Evolutionary conservation across 1,140 invertebrate genomes (phyloP).

Genomic region (Wasmannia auropunctata): DNA sequence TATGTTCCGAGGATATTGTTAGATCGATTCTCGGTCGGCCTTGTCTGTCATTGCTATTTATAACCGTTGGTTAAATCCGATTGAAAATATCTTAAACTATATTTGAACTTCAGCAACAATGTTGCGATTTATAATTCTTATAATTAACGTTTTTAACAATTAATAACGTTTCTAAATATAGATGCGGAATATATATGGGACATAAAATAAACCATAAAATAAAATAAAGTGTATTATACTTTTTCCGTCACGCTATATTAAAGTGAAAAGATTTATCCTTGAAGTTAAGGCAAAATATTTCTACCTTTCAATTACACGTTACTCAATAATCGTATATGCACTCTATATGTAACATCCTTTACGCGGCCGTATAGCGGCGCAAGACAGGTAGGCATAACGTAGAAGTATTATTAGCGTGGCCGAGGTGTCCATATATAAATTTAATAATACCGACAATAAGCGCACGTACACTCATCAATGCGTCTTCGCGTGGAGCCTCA

Average conservation of each 20-base stretch:
- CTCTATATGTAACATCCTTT: conserved; percentile 9
- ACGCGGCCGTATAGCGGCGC: background rate
- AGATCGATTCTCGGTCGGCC: background rate
- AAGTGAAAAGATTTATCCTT: background rate
- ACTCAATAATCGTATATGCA: background rate
- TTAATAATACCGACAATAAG: conserved; percentile 26
- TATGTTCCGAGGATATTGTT: conserved; percentile 37
- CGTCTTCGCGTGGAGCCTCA: background rate
- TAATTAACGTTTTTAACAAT: background rate
- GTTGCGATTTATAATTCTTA: background rate
- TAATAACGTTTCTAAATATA: background rate
- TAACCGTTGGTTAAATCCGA: background rate
- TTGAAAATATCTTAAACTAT: background rate
- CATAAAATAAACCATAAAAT: background rate
- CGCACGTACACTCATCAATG: conserved; percentile 32
- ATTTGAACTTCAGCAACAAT: background rate
- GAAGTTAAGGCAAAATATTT: background rate
- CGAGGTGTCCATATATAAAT: conserved; percentile 31
- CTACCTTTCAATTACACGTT: background rate
- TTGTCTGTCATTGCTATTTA: conserved; percentile 24
- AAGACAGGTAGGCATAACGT: background rate
- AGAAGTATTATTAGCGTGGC: conserved; percentile 14
- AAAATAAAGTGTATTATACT: background rate
- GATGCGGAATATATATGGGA: background rate
- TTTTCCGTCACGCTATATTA: background rate